phyloP scores from a whole-genome alignment of 2,888 invertebrate genomes.

The Andrena bucephala region DNA sequence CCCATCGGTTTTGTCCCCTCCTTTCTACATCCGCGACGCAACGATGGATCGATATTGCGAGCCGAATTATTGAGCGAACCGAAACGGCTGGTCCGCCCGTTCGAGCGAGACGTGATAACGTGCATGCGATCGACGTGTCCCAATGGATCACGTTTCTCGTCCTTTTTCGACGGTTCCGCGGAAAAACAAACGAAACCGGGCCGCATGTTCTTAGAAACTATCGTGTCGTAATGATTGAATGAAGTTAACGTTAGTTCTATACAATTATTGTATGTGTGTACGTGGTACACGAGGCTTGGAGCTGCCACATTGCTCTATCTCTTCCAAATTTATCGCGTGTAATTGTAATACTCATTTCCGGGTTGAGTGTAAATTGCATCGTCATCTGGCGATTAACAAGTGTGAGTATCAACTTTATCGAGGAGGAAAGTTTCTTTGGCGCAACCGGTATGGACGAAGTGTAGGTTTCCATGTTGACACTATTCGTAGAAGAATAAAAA shows the following conservation, averaged over 20 bases:
- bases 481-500: background rate
- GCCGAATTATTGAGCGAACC: conserved; percentile 36
- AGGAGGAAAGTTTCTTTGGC: background rate
- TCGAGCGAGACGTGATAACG: conserved; percentile 24
- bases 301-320: background rate
- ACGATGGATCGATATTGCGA: conserved; percentile 32
- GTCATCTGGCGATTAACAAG: conserved; percentile 28
- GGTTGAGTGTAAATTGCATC: conserved; percentile 5
- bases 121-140: conserved; percentile 16
- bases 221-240: background rate
- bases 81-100: conserved; percentile 27
- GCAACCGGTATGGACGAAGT: background rate
- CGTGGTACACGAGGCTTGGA: background rate
- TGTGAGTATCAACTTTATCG: background rate
- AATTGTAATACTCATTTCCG: conserved; percentile 6
- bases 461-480: conserved; percentile 6
- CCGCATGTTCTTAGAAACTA: background rate
- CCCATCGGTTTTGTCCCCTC: background rate
- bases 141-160: conserved; percentile 28
- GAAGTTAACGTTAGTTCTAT: background rate
- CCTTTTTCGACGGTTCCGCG: background rate
- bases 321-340: background rate
- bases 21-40: conserved; percentile 15
- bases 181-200: conserved; percentile 2
- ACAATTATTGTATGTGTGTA: too few relatives aligned